Percentiles rank a stretch among this genome's conserved stretches.
phyloP scores from a whole-genome alignment of 35 echinoderm and acorn worm species.

The Heliocidaris erythrogramma region DNA sequence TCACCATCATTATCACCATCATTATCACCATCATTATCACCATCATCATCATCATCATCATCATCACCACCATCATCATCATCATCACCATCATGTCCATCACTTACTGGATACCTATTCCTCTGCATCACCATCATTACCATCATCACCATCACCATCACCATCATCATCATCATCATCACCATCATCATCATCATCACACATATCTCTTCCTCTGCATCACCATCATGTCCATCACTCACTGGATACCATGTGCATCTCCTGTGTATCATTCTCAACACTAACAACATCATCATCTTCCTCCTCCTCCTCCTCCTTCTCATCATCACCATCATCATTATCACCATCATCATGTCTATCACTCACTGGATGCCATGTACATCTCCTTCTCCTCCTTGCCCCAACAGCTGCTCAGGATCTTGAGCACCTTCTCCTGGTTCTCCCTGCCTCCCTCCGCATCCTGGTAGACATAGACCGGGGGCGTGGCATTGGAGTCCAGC shows the following conservation, averaged over 20 bases:
- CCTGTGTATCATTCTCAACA: neutral
- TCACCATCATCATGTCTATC: neutral
- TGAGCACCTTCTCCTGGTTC: slow-evolving; percentile 69
- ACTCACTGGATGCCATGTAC: slow-evolving; percentile 91
- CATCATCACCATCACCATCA: neutral
- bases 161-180: neutral
- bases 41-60: neutral
- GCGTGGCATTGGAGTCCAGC: slow-evolving; percentile 85
- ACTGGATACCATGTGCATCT: neutral
- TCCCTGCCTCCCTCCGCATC: neutral
- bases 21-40: neutral
- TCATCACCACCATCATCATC: neutral
- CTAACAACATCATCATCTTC: neutral
- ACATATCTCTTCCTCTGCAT: neutral
- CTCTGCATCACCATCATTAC: neutral
- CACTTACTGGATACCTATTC: neutral
- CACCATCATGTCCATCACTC: neutral
- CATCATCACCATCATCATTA: neutral
- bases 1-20: neutral
- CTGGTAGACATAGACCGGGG: slow-evolving; percentile 77
- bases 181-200: neutral
- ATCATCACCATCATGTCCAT: neutral
- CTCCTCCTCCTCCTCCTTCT: neutral
- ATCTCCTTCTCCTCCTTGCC: slow-evolving; percentile 88
- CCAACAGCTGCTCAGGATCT: slow-evolving; percentile 83